phyloP scores from a whole-genome alignment of 2,797 vertebrate species.

The Poliocrania exsul region DNA sequence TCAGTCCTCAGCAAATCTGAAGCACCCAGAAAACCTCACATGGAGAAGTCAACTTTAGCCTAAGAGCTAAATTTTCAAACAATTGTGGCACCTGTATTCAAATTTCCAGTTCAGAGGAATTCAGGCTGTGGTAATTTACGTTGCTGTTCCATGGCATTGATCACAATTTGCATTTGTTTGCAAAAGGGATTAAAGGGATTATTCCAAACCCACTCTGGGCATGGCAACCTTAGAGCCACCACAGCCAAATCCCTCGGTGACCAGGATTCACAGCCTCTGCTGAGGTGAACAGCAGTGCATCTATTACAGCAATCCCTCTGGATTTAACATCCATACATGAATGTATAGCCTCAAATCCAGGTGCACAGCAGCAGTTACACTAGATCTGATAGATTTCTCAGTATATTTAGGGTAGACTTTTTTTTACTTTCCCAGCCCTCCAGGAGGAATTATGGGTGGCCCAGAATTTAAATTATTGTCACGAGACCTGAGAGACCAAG shows the following conservation, averaged over 20 bases:
- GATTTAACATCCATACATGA: not conserved
- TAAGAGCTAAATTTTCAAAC: not conserved
- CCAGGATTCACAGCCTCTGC: not conserved
- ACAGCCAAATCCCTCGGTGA: not conserved
- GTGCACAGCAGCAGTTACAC: not conserved
- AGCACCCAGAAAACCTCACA: not conserved
- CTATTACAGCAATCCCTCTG: not conserved
- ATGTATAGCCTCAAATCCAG: not conserved
- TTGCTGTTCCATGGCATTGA: not conserved
- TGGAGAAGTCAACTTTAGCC: not conserved
- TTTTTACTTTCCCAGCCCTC: not conserved
- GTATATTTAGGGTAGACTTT: not conserved
- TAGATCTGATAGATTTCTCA: not conserved
- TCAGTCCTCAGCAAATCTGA: not conserved
- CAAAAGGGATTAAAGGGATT: constrained; percentile 21
- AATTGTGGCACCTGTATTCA: not conserved
- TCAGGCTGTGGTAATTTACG: not conserved
- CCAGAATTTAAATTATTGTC: not conserved
- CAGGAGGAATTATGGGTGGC: not conserved
- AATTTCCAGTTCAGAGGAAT: not conserved
- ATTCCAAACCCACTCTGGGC: not conserved
- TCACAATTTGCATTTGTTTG: not conserved
- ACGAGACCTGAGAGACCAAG: not conserved
- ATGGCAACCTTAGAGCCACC: not conserved
- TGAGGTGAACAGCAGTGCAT: not conserved